Evolutionary conservation across 2,888 invertebrate species (phyloP).

Genomic region (Plusia festucae): DNA sequence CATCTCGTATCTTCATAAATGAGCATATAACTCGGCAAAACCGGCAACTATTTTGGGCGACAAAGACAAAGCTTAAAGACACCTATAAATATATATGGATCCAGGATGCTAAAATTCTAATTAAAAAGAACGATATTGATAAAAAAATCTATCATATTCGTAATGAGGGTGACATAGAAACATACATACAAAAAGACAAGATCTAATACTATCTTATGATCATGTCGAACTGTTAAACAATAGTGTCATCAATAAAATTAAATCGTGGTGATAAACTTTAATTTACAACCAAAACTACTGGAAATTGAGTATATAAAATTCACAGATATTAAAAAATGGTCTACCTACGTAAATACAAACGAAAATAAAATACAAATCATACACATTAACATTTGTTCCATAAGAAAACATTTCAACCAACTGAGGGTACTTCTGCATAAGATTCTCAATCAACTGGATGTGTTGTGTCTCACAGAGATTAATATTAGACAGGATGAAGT

Average conservation of each 20-base stretch:
- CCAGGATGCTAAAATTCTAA: conserved; percentile 11
- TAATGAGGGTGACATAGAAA: conserved; percentile 9
- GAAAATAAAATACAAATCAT: background rate
- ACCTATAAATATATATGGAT: conserved; percentile 16
- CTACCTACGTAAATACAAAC: background rate
- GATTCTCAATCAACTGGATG: background rate
- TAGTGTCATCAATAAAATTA: too few relatives aligned
- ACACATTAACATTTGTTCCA: conserved; percentile 12
- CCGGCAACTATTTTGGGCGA: conserved; percentile 2
- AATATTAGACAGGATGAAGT: conserved; percentile 9
- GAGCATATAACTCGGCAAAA: conserved; percentile 13
- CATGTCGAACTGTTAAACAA: too few relatives aligned
- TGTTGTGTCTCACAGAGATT: conserved; percentile 8
- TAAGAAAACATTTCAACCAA: conserved; percentile 7
- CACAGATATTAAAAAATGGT: conserved; percentile 5
- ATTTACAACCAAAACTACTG: background rate
- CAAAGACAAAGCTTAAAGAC: conserved; percentile 10
- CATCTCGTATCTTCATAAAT: background rate
- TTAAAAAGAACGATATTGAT: conserved; percentile 6
- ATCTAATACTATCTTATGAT: background rate
- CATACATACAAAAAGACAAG: background rate
- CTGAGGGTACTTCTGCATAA: background rate
- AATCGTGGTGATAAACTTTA: background rate
- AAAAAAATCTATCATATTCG: conserved; percentile 11
- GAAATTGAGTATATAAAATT: conserved; percentile 8